A percentile compares a stretch with the other conserved stretches of the same genome.
phyloP scores from a whole-genome alignment of 2,888 invertebrate genomes.

The Mythimna pallens region DNA sequence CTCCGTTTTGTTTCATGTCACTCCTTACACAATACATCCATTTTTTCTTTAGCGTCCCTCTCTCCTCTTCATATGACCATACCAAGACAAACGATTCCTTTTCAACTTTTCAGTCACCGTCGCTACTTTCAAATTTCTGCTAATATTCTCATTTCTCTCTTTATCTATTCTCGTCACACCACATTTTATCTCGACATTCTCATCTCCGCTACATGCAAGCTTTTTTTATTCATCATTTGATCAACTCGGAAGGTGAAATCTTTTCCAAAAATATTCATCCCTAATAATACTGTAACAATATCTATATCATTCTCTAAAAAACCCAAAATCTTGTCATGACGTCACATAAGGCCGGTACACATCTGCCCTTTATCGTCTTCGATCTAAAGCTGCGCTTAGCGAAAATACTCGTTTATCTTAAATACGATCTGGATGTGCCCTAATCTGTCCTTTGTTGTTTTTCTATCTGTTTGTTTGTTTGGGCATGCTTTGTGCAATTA shows the following conservation, averaged over 20 bases:
- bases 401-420: slow-evolving; percentile 89
- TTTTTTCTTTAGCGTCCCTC: no score
- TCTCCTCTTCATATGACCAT: no score
- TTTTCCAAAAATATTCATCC: neutral
- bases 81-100: no score
- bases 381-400: slow-evolving; percentile 89
- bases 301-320: slow-evolving; percentile 17
- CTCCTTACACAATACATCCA: no score
- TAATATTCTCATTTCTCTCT: no score
- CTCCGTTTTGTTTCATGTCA: no score
- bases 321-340: slow-evolving; percentile 60
- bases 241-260: neutral
- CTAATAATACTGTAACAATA: slow-evolving; percentile 3
- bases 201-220: no score
- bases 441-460: slow-evolving; percentile 87
- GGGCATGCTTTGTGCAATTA: slow-evolving; percentile 88
- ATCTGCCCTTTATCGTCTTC: slow-evolving; percentile 85
- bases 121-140: no score
- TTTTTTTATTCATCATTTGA: no score
- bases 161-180: no score
- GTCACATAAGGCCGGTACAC: slow-evolving; percentile 79
- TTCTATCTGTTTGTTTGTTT: slow-evolving; percentile 82
- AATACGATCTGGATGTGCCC: slow-evolving; percentile 88
- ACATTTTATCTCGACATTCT: no score
- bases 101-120: no score